Percentiles rank a stretch among this genome's conserved stretches.
Conservation (phyloP, 2,797 vertebrate genomes). For the Notolepis coatsorum region DNA sequence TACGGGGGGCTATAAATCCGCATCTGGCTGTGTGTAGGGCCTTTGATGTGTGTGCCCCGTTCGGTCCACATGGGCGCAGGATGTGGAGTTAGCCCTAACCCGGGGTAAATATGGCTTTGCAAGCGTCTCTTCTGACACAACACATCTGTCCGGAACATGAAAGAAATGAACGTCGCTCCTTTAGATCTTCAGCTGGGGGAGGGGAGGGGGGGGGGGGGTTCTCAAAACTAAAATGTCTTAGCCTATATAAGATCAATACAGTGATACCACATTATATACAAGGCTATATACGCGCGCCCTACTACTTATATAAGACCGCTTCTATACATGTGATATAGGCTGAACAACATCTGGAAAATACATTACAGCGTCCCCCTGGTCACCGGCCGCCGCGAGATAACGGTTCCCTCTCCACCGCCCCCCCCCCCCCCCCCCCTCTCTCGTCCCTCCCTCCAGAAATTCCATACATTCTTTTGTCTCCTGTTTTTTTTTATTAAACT, state of each 20-base stretch:
- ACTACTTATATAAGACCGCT: no score
- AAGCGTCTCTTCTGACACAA: constrained; percentile 38
- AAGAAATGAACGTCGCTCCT: constrained; percentile 45
- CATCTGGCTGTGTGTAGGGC: constrained; percentile 53
- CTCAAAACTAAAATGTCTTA: not conserved
- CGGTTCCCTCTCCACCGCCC: not conserved
- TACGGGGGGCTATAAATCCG: constrained; percentile 48
- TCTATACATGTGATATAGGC: constrained; percentile 4
- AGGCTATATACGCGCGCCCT: no score
- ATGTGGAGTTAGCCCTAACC: constrained; percentile 72
- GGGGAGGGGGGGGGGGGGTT: no score
- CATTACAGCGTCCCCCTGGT: not conserved
- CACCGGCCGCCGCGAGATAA: not conserved
- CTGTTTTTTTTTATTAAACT: constrained; percentile 35
- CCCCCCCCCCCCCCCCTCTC: not conserved
- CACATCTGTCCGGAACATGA: constrained; percentile 75
- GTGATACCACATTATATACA: constrained; percentile 52
- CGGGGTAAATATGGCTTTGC: constrained; percentile 60
- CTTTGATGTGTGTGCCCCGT: constrained; percentile 67
- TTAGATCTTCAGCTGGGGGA: constrained; percentile 64
- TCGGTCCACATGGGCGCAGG: constrained; percentile 73
- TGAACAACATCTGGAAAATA: constrained; percentile 1
- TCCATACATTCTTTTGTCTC: constrained; percentile 48
- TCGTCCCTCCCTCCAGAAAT: constrained; percentile 25
- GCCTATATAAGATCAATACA: no score